These are phyloP conservation scores for Danio choprae DNA, from an alignment of 2,797 vertebrate species.

Conservation along the genomic window DNA sequence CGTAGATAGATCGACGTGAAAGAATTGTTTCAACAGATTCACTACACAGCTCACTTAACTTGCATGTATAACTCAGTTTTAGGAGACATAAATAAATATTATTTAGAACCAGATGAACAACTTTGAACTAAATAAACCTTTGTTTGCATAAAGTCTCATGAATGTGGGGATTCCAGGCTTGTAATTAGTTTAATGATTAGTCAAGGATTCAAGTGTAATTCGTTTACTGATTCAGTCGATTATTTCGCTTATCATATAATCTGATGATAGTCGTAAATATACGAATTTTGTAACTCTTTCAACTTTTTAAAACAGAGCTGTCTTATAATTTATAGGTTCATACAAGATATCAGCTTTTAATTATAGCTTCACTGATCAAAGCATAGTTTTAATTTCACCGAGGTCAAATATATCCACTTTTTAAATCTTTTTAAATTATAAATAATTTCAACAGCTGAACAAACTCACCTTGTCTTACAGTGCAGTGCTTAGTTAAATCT, in stretches of 20 bases:
- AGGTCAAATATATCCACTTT: neutral
- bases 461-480: conserved; percentile 29
- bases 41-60: neutral
- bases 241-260: neutral
- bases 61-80: neutral
- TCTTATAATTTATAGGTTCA: neutral
- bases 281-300: neutral
- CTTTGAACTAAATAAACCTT: neutral
- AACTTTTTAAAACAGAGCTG: neutral
- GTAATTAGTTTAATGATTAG: no score
- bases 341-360: neutral
- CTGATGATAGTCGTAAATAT: neutral
- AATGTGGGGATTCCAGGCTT: neutral
- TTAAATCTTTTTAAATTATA: neutral
- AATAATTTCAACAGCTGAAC: neutral
- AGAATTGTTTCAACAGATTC: neutral
- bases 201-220: neutral
- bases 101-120: neutral
- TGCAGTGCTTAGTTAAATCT: neutral
- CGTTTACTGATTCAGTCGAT: no score
- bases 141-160: neutral
- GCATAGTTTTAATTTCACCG: neutral
- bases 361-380: neutral
- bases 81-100: neutral
- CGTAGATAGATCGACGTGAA: neutral